Percentiles rank a stretch among this genome's conserved stretches.
These are phyloP conservation scores for Micromesistius poutassou DNA, from an alignment of 2,797 vertebrate genomes.

Conservation along the genomic window DNA sequence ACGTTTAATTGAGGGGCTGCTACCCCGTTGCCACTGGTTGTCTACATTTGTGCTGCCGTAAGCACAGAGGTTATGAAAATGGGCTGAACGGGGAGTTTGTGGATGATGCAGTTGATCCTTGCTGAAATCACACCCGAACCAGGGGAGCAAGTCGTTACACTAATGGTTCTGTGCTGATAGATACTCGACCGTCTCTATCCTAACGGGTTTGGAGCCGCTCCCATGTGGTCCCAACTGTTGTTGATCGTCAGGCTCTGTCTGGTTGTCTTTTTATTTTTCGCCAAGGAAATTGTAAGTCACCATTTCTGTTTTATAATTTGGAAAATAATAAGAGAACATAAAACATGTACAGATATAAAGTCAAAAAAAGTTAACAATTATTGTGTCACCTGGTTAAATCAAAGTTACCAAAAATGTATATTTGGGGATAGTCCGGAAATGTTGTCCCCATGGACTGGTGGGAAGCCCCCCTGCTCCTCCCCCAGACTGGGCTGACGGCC, in stretches of 20 bases:
- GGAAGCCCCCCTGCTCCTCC: neutral
- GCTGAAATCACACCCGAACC: neutral
- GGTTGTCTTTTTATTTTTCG: neutral
- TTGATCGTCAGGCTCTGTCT: neutral
- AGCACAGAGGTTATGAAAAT: neutral
- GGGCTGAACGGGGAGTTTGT: neutral
- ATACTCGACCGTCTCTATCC: neutral
- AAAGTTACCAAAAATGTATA: neutral
- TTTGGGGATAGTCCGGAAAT: neutral
- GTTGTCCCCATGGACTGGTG: neutral
- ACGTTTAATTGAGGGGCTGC: conserved; percentile 10
- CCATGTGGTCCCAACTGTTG: neutral
- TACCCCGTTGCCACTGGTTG: neutral
- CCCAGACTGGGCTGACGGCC: neutral
- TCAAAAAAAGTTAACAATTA: neutral
- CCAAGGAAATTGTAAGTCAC: neutral
- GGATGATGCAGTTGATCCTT: neutral
- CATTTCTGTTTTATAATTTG: neutral
- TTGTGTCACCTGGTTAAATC: neutral
- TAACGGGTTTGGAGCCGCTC: neutral
- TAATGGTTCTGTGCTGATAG: too few species aligned
- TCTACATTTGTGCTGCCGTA: conserved; percentile 3
- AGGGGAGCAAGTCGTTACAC: too few species aligned
- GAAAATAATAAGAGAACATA: neutral
- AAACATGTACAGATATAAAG: neutral